Percentiles rank a stretch among this genome's conserved stretches.
Evolutionary conservation across 2,888 invertebrate species (phyloP).

Genomic region (Acanthosoma haemorrhoidale): DNA sequence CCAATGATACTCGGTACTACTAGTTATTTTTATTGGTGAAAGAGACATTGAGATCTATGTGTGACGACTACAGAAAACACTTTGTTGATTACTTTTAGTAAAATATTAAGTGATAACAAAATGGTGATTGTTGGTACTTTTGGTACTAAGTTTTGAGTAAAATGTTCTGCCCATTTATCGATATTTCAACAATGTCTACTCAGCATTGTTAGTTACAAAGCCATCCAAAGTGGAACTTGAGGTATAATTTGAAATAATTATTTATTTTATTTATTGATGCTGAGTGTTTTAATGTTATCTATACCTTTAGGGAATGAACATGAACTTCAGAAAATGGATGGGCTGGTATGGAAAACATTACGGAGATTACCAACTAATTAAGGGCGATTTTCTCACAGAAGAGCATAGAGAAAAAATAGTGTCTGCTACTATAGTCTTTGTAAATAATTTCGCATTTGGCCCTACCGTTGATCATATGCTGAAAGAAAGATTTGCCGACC

Average conservation of each 20-base stretch:
- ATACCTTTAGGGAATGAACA: conserved; percentile 72
- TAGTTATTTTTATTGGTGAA: too few relatives aligned
- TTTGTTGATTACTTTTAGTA: too few relatives aligned
- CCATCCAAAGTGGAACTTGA: too few relatives aligned
- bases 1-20: too few relatives aligned
- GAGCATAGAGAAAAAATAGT: conserved; percentile 92
- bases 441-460: conserved; percentile 99
- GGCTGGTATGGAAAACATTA: conserved; percentile 95
- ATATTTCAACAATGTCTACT: not conserved
- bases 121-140: too few relatives aligned
- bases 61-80: too few relatives aligned
- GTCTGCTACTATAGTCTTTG: conserved; percentile 91
- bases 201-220: not conserved
- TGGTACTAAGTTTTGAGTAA: too few relatives aligned
- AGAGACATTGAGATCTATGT: too few relatives aligned
- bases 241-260: too few relatives aligned
- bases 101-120: too few relatives aligned
- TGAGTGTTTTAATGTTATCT: not conserved
- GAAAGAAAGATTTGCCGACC: conserved; percentile 92
- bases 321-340: conserved; percentile 90
- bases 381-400: conserved; percentile 90
- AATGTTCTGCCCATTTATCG: not conserved
- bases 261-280: too few relatives aligned
- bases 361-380: conserved; percentile 84
- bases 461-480: conserved; percentile 94